These are phyloP conservation scores for Dryobotodes eremita DNA, from an alignment of 2,888 invertebrate species.

Conservation along the genomic window DNA sequence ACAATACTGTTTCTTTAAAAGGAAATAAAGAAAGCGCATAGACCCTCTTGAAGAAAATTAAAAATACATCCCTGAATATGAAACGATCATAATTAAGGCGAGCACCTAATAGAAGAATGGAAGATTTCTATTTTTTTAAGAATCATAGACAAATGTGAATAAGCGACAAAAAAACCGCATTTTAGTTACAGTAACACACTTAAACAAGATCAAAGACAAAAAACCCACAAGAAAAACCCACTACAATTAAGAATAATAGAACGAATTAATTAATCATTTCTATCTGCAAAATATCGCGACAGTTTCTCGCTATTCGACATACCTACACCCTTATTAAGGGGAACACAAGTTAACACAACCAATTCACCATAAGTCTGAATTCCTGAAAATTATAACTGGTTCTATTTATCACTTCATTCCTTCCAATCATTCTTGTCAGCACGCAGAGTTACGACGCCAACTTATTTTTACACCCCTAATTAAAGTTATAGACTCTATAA, in stretches of 20 bases:
- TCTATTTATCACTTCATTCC: conserved; percentile 70
- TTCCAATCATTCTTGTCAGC: conserved; percentile 67
- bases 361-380: conserved; percentile 41
- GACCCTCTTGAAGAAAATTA: no score
- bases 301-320: conserved; percentile 16
- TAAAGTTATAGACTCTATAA: conserved; percentile 27
- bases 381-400: conserved; percentile 66
- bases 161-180: background rate
- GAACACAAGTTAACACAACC: conserved; percentile 5
- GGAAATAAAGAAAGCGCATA: no score
- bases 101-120: background rate
- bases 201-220: background rate
- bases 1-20: no score
- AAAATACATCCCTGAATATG: background rate
- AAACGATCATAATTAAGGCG: background rate
- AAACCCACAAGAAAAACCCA: conserved; percentile 28
- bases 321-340: background rate
- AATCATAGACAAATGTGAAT: background rate
- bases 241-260: conserved; percentile 8
- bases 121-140: background rate
- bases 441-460: conserved; percentile 43
- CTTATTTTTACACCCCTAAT: background rate
- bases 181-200: background rate
- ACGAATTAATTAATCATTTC: background rate
- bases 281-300: background rate